phyloP scores from a whole-genome alignment of 2,113 vertebrate species.

The Crypturellus undulatus region DNA sequence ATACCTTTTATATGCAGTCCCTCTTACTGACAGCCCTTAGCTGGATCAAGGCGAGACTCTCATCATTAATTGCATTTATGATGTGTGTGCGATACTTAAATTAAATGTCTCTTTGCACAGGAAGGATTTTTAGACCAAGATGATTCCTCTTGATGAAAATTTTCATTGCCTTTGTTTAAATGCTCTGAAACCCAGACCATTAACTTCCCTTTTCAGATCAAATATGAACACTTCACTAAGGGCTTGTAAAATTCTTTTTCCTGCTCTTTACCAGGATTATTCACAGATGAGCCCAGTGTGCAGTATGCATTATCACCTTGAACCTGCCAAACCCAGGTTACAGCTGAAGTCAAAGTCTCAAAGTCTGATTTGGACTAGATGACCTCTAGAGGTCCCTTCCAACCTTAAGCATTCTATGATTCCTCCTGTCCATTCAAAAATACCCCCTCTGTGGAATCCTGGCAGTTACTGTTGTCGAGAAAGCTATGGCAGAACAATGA shows the following conservation, averaged over 20 bases:
- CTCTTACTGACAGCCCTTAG: not conserved
- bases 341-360: not conserved
- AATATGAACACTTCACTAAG: not conserved
- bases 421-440: not conserved
- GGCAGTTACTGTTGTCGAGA: not conserved
- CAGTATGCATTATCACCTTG: not conserved
- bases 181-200: not conserved
- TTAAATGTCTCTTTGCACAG: not conserved
- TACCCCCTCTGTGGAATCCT: not conserved
- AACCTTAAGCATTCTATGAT: too few relatives aligned
- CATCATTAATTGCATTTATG: not conserved
- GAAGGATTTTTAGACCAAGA: not conserved
- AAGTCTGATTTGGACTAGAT: not conserved
- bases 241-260: not conserved
- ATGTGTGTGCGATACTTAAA: not conserved
- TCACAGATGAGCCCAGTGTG: not conserved
- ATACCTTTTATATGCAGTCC: not conserved
- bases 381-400: too few relatives aligned
- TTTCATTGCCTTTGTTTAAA: not conserved
- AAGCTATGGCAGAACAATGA: not conserved
- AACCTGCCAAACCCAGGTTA: not conserved
- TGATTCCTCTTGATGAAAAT: not conserved
- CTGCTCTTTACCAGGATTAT: not conserved
- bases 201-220: not conserved
- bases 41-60: not conserved